These are phyloP conservation scores for pig (Sus scrofa) DNA, from an alignment of 2,113 vertebrate species.

Conservation along the genomic window T2T-Sscrofa CM000824.6:151460001-151460500, in stretches of 20 bases:
- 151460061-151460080: too few relatives aligned
- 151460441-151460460: not conserved
- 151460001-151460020: too few relatives aligned
- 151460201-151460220: not conserved
- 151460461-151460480: not conserved
- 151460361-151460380: not conserved
- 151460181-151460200: not conserved
- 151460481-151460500: not conserved
- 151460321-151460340: not conserved
- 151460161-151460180: too few relatives aligned
- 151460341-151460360: slow-evolving; percentile 15
- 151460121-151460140: too few relatives aligned
- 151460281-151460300: not conserved
- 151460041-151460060: too few relatives aligned
- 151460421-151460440: not conserved
- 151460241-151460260: too few relatives aligned
- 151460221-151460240: not conserved
- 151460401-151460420: slow-evolving; percentile 19
- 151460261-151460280: not conserved
- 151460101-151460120: too few relatives aligned
- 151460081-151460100: too few relatives aligned
- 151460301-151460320: not conserved
- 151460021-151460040: too few relatives aligned
- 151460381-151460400: not conserved
- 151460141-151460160: too few relatives aligned